These are phyloP conservation scores for Tipula helvola DNA, from an alignment of 2,888 invertebrate species.

Conservation along the genomic window DNA sequence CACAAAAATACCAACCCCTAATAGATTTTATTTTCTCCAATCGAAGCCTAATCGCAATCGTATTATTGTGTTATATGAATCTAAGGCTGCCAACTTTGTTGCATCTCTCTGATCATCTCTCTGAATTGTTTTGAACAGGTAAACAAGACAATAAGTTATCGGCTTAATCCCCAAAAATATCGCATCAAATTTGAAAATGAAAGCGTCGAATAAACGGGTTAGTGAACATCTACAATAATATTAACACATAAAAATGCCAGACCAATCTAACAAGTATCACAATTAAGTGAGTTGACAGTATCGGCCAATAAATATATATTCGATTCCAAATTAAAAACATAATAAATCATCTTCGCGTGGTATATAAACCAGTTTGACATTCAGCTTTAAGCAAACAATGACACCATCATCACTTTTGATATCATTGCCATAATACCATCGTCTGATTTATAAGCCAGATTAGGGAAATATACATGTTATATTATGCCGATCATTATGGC, in stretches of 20 bases:
- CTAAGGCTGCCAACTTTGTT: too few relatives aligned
- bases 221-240: too few relatives aligned
- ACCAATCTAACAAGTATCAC: neutral
- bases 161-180: too few relatives aligned
- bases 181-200: too few relatives aligned
- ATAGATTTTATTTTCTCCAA: too few relatives aligned
- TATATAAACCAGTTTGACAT: neutral
- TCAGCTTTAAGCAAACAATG: neutral
- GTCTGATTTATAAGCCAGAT: neutral
- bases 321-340: neutral
- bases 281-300: neutral
- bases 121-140: too few relatives aligned
- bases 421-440: neutral
- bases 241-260: neutral
- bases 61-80: too few relatives aligned
- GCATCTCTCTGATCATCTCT: too few relatives aligned
- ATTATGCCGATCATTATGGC: neutral
- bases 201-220: too few relatives aligned
- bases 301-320: neutral
- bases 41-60: too few relatives aligned
- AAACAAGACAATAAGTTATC: too few relatives aligned
- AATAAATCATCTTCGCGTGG: neutral
- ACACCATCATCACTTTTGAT: neutral
- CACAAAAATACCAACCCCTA: too few relatives aligned
- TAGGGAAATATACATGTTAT: neutral